Conservation (phyloP, 2,113 vertebrate species). For the Pagrus major region DNA sequence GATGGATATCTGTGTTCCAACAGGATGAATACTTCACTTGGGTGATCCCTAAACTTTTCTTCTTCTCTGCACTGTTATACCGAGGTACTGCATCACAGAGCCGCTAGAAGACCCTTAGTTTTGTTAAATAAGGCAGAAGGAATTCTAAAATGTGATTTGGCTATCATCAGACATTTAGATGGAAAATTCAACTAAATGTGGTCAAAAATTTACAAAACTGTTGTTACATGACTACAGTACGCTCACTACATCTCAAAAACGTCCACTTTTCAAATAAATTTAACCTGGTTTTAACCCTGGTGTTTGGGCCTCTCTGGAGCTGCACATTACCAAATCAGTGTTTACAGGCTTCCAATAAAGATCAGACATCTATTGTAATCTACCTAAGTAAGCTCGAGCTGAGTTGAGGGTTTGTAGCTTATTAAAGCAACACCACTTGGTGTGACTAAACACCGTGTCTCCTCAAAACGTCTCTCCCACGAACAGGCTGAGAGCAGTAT, state of each 20-base stretch:
- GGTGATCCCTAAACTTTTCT: neutral
- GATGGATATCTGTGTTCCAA: neutral
- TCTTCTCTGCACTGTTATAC: too few species aligned
- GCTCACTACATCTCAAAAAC: neutral
- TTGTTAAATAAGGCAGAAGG: too few species aligned
- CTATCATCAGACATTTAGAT: neutral
- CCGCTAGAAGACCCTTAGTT: too few species aligned
- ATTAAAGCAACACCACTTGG: constrained; percentile 48
- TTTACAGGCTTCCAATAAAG: constrained; percentile 32
- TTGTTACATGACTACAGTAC: neutral
- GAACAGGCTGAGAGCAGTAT: constrained; percentile 43
- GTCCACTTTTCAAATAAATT: neutral
- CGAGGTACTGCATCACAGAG: neutral
- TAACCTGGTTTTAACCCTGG: constrained; percentile 6
- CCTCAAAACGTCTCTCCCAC: constrained; percentile 38
- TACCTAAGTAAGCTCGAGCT: constrained; percentile 21
- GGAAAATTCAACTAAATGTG: neutral
- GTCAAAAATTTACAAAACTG: neutral
- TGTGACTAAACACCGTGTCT: constrained; percentile 26
- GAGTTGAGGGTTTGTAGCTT: constrained; percentile 38
- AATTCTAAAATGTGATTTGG: neutral
- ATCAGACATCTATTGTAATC: constrained; percentile 25
- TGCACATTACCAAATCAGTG: constrained; percentile 15
- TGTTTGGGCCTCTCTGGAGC: neutral
- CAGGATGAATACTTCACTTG: neutral